Conservation (phyloP, 1,140 invertebrate species). For the Drosophila oshimai region DNA sequence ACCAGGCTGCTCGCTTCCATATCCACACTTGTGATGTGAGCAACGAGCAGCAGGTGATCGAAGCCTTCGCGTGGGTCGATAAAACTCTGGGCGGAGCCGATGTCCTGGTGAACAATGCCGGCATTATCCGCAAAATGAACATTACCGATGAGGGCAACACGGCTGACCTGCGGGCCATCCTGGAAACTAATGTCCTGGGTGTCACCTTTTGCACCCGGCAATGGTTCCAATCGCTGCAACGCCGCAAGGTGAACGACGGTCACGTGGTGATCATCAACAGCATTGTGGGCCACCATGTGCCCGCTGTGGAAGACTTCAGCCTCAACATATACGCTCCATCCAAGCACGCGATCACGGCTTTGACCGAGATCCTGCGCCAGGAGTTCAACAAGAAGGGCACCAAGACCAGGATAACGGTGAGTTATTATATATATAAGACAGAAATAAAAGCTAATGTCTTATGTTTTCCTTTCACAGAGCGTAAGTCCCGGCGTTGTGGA, state of each 20-base stretch:
- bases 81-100: conserved; percentile 85
- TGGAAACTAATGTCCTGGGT: conserved; percentile 85
- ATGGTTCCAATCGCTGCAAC: conserved; percentile 85
- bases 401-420: conserved; percentile 66
- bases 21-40: conserved; percentile 85
- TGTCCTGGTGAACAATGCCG: conserved; percentile 88
- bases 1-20: conserved; percentile 47
- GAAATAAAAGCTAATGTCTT: background rate
- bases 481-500: conserved; percentile 86
- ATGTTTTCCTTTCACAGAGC: conserved; percentile 80
- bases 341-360: conserved; percentile 85
- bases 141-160: conserved; percentile 62
- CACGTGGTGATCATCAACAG: conserved; percentile 83
- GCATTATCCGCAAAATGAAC: conserved; percentile 56
- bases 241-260: conserved; percentile 85
- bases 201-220: conserved; percentile 84
- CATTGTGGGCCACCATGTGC: conserved; percentile 84
- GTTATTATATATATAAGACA: background rate
- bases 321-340: conserved; percentile 84
- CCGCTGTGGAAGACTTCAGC: conserved; percentile 40
- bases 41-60: conserved; percentile 86
- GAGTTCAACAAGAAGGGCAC: conserved; percentile 84
- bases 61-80: conserved; percentile 86
- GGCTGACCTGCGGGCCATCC: conserved; percentile 38
- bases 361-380: conserved; percentile 85